Conservation (phyloP, 2,113 vertebrate genomes). For the Rissa tridactyla region DNA sequence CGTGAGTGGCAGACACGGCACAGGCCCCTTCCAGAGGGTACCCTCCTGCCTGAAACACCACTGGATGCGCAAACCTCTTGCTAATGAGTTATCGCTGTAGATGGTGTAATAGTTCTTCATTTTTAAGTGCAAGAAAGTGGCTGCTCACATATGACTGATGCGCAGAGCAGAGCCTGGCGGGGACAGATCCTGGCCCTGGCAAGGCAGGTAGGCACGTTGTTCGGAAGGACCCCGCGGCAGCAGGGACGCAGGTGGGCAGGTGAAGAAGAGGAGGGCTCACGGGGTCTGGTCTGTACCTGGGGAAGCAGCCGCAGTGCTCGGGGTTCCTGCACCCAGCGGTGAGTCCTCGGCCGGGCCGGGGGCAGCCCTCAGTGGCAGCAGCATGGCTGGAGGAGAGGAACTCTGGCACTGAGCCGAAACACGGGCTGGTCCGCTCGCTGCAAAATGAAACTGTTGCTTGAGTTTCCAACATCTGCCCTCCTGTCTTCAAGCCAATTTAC, state of each 20-base stretch:
- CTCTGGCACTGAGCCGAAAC: neutral
- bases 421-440: accelerated
- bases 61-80: neutral
- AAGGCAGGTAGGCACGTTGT: too few species aligned
- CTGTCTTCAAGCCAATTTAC: neutral
- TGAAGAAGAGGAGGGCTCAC: neutral
- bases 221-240: accelerated
- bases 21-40: neutral
- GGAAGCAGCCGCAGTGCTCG: neutral
- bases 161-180: neutral
- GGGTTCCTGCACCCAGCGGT: neutral
- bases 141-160: neutral
- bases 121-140: neutral
- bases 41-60: neutral
- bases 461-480: neutral
- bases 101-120: neutral
- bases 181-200: neutral
- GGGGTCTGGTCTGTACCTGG: accelerated
- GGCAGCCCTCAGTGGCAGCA: accelerated
- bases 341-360: accelerated
- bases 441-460: neutral
- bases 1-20: neutral
- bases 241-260: accelerated
- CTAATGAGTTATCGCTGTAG: neutral
- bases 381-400: neutral